phyloP scores from a whole-genome alignment of 23 tunicate genomes.

The Clavelina lepadiformis region DNA sequence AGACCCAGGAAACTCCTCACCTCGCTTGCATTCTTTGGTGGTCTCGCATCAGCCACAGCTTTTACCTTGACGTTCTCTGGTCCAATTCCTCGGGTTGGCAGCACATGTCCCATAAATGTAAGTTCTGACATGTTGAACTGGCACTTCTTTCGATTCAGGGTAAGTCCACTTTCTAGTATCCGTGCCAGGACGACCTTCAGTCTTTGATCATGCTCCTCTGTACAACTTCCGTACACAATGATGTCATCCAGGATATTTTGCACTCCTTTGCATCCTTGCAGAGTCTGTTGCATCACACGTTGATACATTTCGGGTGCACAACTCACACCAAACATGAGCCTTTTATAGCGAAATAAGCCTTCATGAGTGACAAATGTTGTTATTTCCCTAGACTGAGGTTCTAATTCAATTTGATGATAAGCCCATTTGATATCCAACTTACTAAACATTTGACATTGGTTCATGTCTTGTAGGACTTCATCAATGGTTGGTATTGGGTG shows the following conservation, averaged over 20 bases:
- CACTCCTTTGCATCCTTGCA: slow-evolving; percentile 12
- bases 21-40: too few relatives aligned
- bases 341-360: slow-evolving; percentile 3
- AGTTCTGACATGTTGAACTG: slow-evolving; percentile 1
- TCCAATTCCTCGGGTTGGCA: neutral
- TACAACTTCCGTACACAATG: neutral
- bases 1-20: too few relatives aligned
- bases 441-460: neutral
- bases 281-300: slow-evolving; percentile 2
- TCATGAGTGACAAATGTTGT: slow-evolving; percentile 20
- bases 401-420: slow-evolving; percentile 26
- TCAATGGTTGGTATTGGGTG: slow-evolving; percentile 18
- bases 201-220: neutral
- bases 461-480: slow-evolving; percentile 6
- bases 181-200: neutral
- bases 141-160: neutral
- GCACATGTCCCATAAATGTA: slow-evolving; percentile 9
- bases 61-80: neutral
- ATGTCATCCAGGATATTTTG: slow-evolving; percentile 24
- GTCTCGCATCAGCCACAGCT: too few relatives aligned
- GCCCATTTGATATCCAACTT: slow-evolving; percentile 13
- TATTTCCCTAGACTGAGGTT: slow-evolving; percentile 4
- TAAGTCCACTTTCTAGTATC: neutral
- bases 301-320: slow-evolving; percentile 17
- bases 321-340: slow-evolving; percentile 3